Evolutionary conservation across 2,113 vertebrate genomes (phyloP).

Genomic region (Dinomys branickii): DNA sequence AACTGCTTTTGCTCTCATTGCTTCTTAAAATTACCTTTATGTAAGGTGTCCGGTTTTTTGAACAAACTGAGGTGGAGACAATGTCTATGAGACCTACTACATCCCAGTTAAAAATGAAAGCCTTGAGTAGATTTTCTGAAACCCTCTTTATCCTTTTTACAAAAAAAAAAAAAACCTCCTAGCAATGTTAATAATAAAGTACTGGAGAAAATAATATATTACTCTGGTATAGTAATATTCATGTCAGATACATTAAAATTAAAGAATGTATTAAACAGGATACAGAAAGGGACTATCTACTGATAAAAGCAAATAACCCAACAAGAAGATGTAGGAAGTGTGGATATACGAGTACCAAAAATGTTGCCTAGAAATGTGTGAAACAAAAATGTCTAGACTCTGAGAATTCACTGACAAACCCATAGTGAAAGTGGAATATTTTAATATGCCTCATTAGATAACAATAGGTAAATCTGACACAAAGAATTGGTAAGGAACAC

Average conservation of each 20-base stretch:
- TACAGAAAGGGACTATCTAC: not conserved
- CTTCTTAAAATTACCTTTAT: not conserved
- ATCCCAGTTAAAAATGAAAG: not conserved
- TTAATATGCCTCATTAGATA: not conserved
- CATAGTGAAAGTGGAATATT: not conserved
- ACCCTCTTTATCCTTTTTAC: not conserved
- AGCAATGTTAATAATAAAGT: constrained; percentile 31
- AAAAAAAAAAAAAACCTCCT: not conserved
- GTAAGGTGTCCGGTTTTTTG: not conserved
- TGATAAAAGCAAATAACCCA: not conserved
- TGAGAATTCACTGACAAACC: not conserved
- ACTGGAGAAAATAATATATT: not conserved
- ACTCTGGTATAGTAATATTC: not conserved
- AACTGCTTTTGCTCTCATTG: not conserved
- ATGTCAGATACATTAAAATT: constrained; percentile 12
- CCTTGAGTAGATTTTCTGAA: not conserved
- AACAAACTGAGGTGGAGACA: not conserved
- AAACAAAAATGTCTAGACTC: not conserved
- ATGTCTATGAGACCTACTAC: not conserved
- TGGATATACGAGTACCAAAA: not conserved
- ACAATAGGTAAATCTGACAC: not conserved
- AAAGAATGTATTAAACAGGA: not conserved
- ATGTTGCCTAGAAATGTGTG: not conserved
- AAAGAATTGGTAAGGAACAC: not conserved
- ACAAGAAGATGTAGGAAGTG: not conserved